These are phyloP conservation scores for Drosophila formosana DNA, from an alignment of 2,888 invertebrate genomes.

Conservation along the genomic window DNA sequence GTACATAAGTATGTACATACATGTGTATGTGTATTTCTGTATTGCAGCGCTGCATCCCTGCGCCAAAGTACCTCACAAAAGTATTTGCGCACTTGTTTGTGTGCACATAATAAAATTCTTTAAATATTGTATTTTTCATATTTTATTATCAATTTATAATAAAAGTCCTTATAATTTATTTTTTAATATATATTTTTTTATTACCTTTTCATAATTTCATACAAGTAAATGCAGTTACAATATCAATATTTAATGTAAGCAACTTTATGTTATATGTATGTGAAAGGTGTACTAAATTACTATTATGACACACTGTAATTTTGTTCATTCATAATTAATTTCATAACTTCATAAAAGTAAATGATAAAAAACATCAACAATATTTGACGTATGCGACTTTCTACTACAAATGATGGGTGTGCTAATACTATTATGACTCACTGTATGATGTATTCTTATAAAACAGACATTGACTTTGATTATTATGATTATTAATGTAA, in stretches of 20 bases:
- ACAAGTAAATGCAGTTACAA: slow-evolving; percentile 1
- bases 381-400: not conserved
- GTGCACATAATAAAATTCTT: no score
- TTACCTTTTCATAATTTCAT: slow-evolving; percentile 8
- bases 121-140: no score
- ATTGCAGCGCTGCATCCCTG: slow-evolving; percentile 1
- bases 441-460: slow-evolving; percentile 19
- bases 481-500: slow-evolving; percentile 30
- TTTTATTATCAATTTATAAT: not conserved
- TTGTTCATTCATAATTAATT: no score
- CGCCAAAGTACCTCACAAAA: not conserved
- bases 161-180: not conserved
- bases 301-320: not conserved
- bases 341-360: not conserved
- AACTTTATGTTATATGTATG: not conserved
- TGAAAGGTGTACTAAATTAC: not conserved
- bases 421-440: not conserved
- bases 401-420: not conserved
- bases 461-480: slow-evolving; percentile 61
- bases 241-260: not conserved
- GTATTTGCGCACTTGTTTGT: not conserved
- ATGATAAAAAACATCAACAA: not conserved
- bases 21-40: not conserved
- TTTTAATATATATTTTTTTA: not conserved
- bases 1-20: not conserved